These are phyloP conservation scores for Hystrix cristata DNA, from an alignment of 2,113 vertebrate genomes.

Conservation along the genomic window DNA sequence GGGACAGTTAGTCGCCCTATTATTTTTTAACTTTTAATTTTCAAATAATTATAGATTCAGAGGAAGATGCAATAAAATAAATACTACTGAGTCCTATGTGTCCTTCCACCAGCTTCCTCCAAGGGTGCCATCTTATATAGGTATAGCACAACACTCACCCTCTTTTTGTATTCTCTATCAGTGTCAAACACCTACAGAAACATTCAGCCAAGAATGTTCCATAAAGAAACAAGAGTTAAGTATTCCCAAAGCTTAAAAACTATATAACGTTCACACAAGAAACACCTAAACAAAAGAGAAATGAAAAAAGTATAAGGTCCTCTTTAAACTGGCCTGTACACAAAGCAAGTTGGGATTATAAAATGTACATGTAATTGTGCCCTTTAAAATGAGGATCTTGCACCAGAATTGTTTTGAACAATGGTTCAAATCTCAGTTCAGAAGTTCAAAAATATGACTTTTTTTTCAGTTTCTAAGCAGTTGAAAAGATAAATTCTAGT, in stretches of 20 bases:
- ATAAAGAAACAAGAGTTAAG: neutral
- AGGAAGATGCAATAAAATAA: conserved; percentile 22
- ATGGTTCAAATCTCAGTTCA: neutral
- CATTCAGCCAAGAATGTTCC: neutral
- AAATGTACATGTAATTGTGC: neutral
- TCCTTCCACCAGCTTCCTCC: neutral
- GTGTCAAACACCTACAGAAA: neutral
- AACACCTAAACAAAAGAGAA: conserved; percentile 27
- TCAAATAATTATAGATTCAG: neutral
- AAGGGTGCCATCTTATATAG: neutral
- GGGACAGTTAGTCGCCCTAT: neutral
- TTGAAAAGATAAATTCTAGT: conserved; percentile 15
- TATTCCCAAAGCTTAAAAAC: conserved; percentile 31
- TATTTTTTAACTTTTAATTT: neutral
- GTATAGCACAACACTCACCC: neutral
- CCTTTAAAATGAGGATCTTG: conserved; percentile 36
- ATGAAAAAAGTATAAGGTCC: neutral
- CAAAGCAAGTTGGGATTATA: conserved; percentile 30
- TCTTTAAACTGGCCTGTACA: conserved; percentile 9
- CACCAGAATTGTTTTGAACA: neutral
- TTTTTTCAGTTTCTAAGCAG: conserved; percentile 29
- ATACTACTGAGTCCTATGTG: neutral
- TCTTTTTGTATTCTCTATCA: neutral
- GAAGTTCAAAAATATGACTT: neutral
- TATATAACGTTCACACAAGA: neutral